A percentile compares a stretch with the other conserved stretches of the same genome.
phyloP scores from a whole-genome alignment of 2,888 invertebrate species.

The Portevinia maculata region DNA sequence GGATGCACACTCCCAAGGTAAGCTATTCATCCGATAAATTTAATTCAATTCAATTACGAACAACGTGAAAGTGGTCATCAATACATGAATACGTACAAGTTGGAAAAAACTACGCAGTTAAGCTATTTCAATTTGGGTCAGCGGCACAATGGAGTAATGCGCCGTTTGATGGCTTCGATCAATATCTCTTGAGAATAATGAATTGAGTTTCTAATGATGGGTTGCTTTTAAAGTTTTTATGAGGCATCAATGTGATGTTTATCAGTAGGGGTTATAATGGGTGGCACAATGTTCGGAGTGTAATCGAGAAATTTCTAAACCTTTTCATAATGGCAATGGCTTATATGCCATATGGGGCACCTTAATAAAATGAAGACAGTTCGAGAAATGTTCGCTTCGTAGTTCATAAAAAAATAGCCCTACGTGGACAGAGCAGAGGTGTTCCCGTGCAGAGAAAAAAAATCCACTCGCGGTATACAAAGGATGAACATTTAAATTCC shows the following conservation, averaged over 20 bases:
- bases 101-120: constrained; percentile 52
- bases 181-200: constrained; percentile 53
- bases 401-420: no score
- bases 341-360: no score
- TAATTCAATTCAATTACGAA: constrained; percentile 41
- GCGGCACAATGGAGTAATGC: constrained; percentile 12
- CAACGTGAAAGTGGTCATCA: constrained; percentile 32
- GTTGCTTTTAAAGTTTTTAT: constrained; percentile 16
- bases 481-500: no score
- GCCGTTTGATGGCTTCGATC: constrained; percentile 38
- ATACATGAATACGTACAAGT: constrained; percentile 1
- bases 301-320: not conserved
- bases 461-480: no score
- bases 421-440: no score
- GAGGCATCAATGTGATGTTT: not conserved
- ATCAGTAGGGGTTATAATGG: not conserved
- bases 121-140: constrained; percentile 36
- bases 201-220: constrained; percentile 15
- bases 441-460: no score
- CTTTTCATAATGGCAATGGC: no score
- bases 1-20: constrained; percentile 25
- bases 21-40: constrained; percentile 56
- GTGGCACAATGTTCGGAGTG: not conserved
- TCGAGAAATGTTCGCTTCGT: no score
- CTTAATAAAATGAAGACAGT: no score